Conservation (phyloP, 2,888 invertebrate genomes). For the Rhopalosiphum nymphaeae region DNA sequence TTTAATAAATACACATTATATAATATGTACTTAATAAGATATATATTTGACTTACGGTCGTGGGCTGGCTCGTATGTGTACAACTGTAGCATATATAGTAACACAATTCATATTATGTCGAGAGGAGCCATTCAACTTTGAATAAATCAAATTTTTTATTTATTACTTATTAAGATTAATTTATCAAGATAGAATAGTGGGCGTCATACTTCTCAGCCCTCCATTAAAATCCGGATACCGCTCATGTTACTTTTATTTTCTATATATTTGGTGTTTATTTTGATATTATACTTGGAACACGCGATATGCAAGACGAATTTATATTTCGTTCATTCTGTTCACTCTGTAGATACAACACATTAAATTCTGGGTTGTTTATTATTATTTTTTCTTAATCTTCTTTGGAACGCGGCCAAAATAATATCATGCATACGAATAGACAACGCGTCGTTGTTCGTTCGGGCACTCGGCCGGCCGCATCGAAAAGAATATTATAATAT, state of each 20-base stretch:
- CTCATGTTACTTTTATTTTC: no score
- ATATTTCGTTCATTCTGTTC: background rate
- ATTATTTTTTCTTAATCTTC: background rate
- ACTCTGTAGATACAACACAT: background rate
- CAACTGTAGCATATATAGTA: no score
- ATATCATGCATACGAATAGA: background rate
- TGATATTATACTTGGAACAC: background rate
- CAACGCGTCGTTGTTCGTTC: background rate
- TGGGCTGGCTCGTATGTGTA: background rate
- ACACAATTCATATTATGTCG: background rate
- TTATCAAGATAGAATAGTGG: background rate
- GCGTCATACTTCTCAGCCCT: background rate
- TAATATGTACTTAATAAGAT: background rate
- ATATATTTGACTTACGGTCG: background rate
- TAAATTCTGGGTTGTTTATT: background rate
- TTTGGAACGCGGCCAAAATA: conserved; percentile 41
- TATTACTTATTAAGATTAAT: background rate
- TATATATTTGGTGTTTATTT: no score
- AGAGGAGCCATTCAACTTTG: background rate
- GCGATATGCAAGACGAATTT: background rate
- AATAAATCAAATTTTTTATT: background rate
- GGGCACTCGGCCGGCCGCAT: background rate
- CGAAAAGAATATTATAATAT: background rate
- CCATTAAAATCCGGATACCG: no score
- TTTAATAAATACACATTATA: background rate